Evolutionary conservation across 2,797 vertebrate species (phyloP).

Genomic region (Ceyx erithaca): DNA sequence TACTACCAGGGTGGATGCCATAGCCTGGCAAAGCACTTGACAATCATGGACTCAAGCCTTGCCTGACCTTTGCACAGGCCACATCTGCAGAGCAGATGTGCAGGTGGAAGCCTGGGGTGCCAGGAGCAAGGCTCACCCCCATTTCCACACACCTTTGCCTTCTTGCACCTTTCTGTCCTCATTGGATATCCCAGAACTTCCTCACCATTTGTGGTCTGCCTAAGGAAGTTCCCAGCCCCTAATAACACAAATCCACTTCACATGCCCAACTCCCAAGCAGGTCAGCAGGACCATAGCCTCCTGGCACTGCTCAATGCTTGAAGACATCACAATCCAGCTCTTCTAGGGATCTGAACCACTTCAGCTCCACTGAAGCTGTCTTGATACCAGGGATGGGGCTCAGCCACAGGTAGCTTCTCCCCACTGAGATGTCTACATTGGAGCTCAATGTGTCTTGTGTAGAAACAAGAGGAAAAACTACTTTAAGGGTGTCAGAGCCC

Average conservation of each 20-base stretch:
- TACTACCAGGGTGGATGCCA: fast-evolving
- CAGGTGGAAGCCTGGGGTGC: background rate
- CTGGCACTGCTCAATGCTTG: background rate
- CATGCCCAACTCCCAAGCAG: background rate
- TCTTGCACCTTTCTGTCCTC: background rate
- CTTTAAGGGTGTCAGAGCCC: background rate
- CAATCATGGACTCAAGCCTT: background rate
- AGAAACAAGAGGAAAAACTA: background rate
- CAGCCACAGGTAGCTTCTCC: background rate
- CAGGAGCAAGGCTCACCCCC: background rate
- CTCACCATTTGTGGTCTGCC: fast-evolving
- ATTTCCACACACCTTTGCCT: background rate
- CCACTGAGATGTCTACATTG: background rate
- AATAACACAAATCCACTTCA: background rate
- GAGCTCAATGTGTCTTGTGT: background rate
- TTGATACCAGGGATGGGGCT: background rate
- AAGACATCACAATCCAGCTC: background rate
- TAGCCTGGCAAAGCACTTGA: background rate
- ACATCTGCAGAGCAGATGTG: background rate
- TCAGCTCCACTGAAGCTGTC: background rate
- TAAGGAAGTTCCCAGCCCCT: background rate
- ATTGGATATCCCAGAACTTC: fast-evolving
- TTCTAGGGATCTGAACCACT: background rate
- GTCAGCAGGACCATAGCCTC: background rate
- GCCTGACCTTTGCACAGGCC: background rate